phyloP scores from a whole-genome alignment of 2,888 invertebrate species.

The Molorchus minor region DNA sequence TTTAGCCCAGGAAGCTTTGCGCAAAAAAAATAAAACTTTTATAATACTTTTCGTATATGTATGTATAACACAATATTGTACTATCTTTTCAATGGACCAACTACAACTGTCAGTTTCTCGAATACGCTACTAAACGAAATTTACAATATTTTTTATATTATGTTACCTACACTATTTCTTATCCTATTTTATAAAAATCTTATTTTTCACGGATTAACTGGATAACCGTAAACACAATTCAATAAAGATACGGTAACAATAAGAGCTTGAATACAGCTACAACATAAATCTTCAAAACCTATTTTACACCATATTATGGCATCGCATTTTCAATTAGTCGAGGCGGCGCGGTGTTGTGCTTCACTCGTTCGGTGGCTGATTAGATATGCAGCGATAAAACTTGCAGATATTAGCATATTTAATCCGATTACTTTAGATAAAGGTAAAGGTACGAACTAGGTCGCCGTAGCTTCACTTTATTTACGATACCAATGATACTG shows the following conservation, averaged over 20 bases:
- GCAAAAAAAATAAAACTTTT: too few relatives aligned
- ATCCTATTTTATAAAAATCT: too few relatives aligned
- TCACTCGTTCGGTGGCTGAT: slow-evolving; percentile 5
- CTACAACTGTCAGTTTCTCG: too few relatives aligned
- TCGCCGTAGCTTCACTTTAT: neutral
- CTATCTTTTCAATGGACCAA: too few relatives aligned
- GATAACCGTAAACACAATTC: neutral
- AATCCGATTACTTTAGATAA: slow-evolving; percentile 2
- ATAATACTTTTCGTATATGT: too few relatives aligned
- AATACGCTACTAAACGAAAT: too few relatives aligned
- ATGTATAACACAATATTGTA: too few relatives aligned
- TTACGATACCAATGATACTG: too few relatives aligned
- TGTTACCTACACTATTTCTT: too few relatives aligned
- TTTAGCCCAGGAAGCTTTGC: too few relatives aligned
- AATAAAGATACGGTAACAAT: neutral
- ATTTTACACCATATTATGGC: neutral
- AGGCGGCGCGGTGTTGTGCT: slow-evolving; percentile 2
- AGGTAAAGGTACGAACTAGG: neutral
- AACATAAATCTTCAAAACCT: neutral
- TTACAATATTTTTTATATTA: too few relatives aligned
- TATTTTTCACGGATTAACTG: too few relatives aligned
- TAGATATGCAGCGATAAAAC: slow-evolving; percentile 21
- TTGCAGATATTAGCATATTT: slow-evolving; percentile 23
- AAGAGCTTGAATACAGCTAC: neutral
- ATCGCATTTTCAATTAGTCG: slow-evolving; percentile 17